A percentile compares a stretch with the other conserved stretches of the same genome.
Evolutionary conservation across 2,113 vertebrate species (phyloP).

Genomic region (Chaetops frenatus): DNA sequence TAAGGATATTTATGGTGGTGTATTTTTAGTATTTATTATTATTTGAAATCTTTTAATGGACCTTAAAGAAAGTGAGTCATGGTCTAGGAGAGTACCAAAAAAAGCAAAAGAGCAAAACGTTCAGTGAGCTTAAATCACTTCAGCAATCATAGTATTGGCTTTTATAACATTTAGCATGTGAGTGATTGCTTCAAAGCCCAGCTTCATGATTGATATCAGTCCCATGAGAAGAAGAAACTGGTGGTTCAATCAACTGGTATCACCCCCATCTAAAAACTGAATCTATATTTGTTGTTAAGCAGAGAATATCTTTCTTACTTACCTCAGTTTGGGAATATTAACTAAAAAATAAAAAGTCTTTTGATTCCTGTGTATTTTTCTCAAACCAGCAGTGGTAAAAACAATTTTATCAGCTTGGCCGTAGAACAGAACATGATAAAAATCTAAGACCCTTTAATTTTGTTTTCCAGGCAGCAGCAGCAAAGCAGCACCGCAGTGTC

Average conservation of each 20-base stretch:
- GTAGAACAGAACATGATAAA: not conserved
- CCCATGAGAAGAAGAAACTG: not conserved
- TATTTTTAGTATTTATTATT: not conserved
- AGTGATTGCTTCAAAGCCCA: not conserved
- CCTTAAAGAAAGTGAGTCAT: not conserved
- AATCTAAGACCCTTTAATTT: conserved; percentile 10
- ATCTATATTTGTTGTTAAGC: not conserved
- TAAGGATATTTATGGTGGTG: not conserved
- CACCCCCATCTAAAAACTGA: not conserved
- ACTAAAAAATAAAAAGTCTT: not conserved
- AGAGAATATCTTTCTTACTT: not conserved
- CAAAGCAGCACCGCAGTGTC: conserved; percentile 23
- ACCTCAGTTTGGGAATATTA: not conserved
- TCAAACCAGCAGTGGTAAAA: not conserved
- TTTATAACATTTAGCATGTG: not conserved
- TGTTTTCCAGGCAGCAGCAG: conserved; percentile 60
- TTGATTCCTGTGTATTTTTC: not conserved
- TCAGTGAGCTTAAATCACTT: not conserved
- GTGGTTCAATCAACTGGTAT: not conserved
- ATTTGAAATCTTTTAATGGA: not conserved
- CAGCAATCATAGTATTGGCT: not conserved
- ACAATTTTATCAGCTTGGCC: not conserved
- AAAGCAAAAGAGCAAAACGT: not conserved
- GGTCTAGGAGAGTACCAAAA: not conserved
- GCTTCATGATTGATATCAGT: not conserved